Conservation (phyloP, 2,888 invertebrate species). For the Mamestra brassicae region DNA sequence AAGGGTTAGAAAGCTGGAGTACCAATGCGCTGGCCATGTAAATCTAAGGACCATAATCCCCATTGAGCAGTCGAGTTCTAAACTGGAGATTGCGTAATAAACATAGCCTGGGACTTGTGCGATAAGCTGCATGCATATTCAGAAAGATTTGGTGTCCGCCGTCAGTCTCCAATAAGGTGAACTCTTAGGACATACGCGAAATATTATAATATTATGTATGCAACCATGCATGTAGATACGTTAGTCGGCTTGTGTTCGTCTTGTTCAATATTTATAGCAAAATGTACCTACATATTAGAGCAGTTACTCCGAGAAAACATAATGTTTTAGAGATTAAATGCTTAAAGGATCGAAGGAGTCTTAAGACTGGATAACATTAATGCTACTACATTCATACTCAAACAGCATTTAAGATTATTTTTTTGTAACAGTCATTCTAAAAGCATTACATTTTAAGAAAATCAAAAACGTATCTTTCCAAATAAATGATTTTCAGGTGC, state of each 20-base stretch:
- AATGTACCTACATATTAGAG: conserved; percentile 10
- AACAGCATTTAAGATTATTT: background rate
- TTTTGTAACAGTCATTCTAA: background rate
- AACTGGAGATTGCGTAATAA: no score
- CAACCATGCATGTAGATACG: conserved; percentile 15
- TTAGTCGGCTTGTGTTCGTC: background rate
- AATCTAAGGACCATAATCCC: no score
- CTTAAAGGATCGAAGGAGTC: background rate
- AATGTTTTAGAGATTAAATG: background rate
- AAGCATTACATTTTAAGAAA: background rate
- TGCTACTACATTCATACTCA: background rate
- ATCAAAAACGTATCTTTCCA: conserved; percentile 9
- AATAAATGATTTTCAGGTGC: conserved; percentile 13
- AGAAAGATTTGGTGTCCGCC: background rate
- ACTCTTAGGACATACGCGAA: background rate
- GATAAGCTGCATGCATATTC: background rate
- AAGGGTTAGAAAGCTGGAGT: no score
- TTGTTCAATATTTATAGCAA: conserved; percentile 24
- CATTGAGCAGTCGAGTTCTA: no score
- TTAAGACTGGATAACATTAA: background rate
- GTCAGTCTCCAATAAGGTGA: background rate
- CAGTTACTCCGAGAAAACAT: background rate
- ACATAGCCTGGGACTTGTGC: no score
- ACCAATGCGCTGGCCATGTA: no score
- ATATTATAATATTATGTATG: conserved; percentile 4